phyloP scores from a whole-genome alignment of 1,140 invertebrate genomes.

The Colletes latitarsis region DNA sequence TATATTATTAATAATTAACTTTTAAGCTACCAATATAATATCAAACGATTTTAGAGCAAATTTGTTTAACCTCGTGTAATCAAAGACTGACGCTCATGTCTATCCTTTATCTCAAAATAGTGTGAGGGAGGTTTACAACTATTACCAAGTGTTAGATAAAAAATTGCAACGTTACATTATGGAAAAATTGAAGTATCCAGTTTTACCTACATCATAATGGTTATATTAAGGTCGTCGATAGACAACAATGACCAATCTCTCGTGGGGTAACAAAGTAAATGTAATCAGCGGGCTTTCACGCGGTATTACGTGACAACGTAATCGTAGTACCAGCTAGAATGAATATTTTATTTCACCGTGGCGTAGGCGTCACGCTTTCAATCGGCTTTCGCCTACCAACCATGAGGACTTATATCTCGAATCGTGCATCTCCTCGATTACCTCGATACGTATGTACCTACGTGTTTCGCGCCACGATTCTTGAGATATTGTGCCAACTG shows the following conservation, averaged over 20 bases:
- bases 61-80: too few species aligned
- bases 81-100: too few species aligned
- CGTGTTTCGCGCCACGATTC: neutral
- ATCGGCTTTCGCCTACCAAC: slow-evolving; percentile 30
- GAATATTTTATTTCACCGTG: slow-evolving; percentile 45
- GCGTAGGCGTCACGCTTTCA: slow-evolving; percentile 33
- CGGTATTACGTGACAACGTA: slow-evolving; percentile 49
- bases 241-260: slow-evolving; percentile 19
- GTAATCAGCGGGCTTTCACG: slow-evolving; percentile 39
- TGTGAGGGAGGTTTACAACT: too few species aligned
- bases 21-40: too few species aligned
- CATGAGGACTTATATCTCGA: slow-evolving; percentile 36
- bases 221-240: neutral
- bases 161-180: too few species aligned
- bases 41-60: too few species aligned
- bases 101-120: too few species aligned
- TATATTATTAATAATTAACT: too few species aligned
- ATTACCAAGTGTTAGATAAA: too few species aligned
- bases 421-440: slow-evolving; percentile 59
- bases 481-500: neutral
- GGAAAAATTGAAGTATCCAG: too few species aligned
- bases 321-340: slow-evolving; percentile 13
- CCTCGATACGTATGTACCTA: neutral
- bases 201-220: neutral
- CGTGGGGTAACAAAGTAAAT: slow-evolving; percentile 45